A percentile compares a stretch with the other conserved stretches of the same genome.
These are phyloP conservation scores for Callorhinus ursinus DNA, from an alignment of 2,113 vertebrate genomes.

Conservation along the genomic window DNA sequence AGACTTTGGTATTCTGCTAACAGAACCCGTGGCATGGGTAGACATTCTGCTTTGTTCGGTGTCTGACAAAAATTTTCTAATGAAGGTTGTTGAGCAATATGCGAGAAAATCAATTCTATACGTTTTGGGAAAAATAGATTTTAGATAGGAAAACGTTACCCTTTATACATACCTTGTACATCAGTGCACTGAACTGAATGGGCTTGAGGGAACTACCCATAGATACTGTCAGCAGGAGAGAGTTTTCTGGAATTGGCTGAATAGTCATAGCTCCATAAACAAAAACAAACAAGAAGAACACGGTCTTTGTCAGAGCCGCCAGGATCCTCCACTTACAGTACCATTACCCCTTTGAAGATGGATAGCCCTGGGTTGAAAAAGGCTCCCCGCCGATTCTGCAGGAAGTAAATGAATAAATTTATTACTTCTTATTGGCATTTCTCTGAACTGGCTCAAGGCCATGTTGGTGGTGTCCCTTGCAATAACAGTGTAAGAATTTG, in stretches of 20 bases:
- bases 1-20: not conserved
- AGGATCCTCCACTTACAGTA: not conserved
- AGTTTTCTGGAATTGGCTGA: not conserved
- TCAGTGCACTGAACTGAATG: not conserved
- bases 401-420: conserved; percentile 39
- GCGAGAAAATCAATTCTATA: conserved; percentile 1
- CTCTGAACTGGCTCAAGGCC: not conserved
- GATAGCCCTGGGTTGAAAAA: not conserved
- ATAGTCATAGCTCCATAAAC: not conserved
- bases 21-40: too few relatives aligned
- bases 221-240: not conserved
- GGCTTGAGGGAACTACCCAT: not conserved
- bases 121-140: not conserved
- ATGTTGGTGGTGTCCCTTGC: not conserved
- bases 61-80: not conserved
- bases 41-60: not conserved
- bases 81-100: not conserved
- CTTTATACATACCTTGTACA: not conserved
- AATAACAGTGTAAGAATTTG: not conserved
- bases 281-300: conserved; percentile 11
- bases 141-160: not conserved
- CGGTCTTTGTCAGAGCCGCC: not conserved
- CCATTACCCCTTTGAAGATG: conserved; percentile 28
- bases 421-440: not conserved
- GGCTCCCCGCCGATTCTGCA: not conserved